Conservation (phyloP, 2,113 vertebrate species). For the Fukomys damarensis region DNA sequence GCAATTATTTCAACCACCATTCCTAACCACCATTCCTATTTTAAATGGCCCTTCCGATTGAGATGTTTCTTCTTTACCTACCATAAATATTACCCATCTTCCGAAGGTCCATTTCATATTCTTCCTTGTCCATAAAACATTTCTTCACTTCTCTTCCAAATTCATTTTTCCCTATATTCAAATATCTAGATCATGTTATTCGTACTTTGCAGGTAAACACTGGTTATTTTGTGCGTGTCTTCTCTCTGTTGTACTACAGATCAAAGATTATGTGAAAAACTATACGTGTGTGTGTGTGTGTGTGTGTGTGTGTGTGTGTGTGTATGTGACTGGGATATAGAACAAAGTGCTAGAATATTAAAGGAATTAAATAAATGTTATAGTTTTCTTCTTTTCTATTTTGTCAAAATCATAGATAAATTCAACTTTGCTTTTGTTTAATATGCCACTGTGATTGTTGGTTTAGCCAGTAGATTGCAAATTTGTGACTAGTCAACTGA, state of each 20-base stretch:
- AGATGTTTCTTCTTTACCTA: background rate
- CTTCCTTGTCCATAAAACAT: background rate
- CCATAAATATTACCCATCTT: background rate
- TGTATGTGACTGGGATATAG: background rate
- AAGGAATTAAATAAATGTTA: background rate
- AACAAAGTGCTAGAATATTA: background rate
- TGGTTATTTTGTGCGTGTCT: background rate
- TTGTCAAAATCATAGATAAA: background rate
- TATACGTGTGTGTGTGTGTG: background rate
- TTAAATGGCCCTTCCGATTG: background rate
- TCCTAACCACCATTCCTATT: background rate
- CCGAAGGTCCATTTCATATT: background rate
- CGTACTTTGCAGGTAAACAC: background rate
- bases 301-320: background rate
- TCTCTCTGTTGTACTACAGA: background rate
- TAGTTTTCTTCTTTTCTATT: background rate
- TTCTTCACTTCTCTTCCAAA: background rate
- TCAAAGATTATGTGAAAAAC: background rate
- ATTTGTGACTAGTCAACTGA: conserved; percentile 15
- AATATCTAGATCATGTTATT: background rate
- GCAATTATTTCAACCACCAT: background rate
- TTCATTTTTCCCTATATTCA: background rate
- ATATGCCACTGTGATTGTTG: background rate
- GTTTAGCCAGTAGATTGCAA: background rate
- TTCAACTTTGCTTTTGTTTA: background rate